Percentiles rank a stretch among this genome's conserved stretches.
Conservation (phyloP, 2,888 invertebrate genomes). For the Hypomecis atomaria region DNA sequence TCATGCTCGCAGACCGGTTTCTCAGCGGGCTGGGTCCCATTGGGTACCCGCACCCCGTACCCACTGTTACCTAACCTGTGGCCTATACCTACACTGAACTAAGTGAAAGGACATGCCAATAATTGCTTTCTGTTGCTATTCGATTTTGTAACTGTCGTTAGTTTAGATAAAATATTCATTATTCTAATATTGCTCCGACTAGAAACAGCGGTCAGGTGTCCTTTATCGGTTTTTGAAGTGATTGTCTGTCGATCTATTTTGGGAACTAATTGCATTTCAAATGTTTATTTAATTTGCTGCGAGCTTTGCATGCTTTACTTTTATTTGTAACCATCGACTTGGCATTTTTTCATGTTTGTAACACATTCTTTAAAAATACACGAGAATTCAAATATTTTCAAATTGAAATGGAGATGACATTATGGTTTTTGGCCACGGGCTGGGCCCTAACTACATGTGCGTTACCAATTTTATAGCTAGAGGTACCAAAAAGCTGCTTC, state of each 20-base stretch:
- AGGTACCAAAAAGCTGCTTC: too few relatives aligned
- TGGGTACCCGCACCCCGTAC: conserved; percentile 46
- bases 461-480: too few relatives aligned
- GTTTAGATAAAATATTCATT: conserved; percentile 57
- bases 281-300: background rate
- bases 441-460: too few relatives aligned
- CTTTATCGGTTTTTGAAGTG: conserved; percentile 30
- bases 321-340: too few relatives aligned
- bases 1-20: conserved; percentile 80
- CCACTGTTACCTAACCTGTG: conserved; percentile 53
- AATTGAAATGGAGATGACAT: background rate
- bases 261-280: background rate
- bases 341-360: too few relatives aligned
- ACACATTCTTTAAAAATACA: background rate
- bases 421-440: too few relatives aligned
- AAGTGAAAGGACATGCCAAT: conserved; percentile 82
- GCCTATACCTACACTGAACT: conserved; percentile 44
- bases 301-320: background rate
- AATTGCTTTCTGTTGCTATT: conserved; percentile 75
- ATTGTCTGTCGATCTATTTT: conserved; percentile 24
- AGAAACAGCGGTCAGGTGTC: conserved; percentile 38
- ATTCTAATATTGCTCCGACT: conserved; percentile 34
- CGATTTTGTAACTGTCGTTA: conserved; percentile 65
- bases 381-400: background rate
- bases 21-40: conserved; percentile 74